A percentile compares a stretch with the other conserved stretches of the same genome.
These are phyloP conservation scores for Palythoa grandiflora DNA, from an alignment of 92 coral and sea anemone genomes.

Conservation along the genomic window DNA sequence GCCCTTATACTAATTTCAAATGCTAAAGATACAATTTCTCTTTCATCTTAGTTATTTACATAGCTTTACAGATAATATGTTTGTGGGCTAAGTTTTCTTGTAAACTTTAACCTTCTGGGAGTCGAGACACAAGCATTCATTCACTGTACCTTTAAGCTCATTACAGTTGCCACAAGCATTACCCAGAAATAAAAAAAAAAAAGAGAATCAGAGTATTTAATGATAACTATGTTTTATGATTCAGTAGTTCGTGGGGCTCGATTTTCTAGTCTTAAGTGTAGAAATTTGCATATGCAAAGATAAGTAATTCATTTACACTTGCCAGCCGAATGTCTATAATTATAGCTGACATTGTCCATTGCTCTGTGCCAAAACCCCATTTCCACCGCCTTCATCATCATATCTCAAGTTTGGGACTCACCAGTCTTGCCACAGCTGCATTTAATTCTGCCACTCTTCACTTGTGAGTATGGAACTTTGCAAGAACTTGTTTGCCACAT, in stretches of 20 bases:
- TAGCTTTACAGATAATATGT: not conserved
- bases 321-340: not conserved
- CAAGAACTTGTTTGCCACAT: slow-evolving; percentile 32
- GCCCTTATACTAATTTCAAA: too few species aligned
- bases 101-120: not conserved
- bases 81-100: not conserved
- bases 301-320: not conserved
- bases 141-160: not conserved
- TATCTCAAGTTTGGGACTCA: slow-evolving; percentile 35
- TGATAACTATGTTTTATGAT: slow-evolving; percentile 15
- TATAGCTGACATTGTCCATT: slow-evolving; percentile 22
- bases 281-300: not conserved
- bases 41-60: not conserved
- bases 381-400: slow-evolving; percentile 3
- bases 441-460: slow-evolving; percentile 28
- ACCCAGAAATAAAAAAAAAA: slow-evolving; percentile 13
- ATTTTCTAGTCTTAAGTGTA: not conserved
- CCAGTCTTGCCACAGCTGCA: slow-evolving; percentile 11
- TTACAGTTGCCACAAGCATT: slow-evolving; percentile 4
- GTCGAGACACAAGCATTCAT: slow-evolving; percentile 5
- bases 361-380: slow-evolving; percentile 45
- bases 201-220: slow-evolving; percentile 15
- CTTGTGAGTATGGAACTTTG: slow-evolving; percentile 28
- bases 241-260: not conserved
- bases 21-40: too few species aligned